Evolutionary conservation across 2,113 vertebrate genomes (phyloP), one percentile per base, ranked within the genome.

Genomic region (Penelope pileata): DNA sequence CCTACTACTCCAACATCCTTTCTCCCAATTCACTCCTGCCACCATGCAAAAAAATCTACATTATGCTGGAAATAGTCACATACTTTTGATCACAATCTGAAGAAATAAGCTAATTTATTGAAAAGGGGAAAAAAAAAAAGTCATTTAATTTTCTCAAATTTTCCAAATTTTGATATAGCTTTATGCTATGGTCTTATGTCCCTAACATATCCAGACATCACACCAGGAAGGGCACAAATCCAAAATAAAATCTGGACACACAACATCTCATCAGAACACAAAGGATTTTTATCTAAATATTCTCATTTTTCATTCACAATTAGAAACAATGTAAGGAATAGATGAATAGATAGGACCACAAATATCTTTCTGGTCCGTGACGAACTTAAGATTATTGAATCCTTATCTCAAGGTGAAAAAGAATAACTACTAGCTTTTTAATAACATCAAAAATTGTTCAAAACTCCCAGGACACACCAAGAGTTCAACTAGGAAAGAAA

Each of bases 241-340:
- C 73, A 70, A 85, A 93, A 36, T 13, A 74, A 89, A 90, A 21
- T 80, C 27, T 72, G 74, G 68, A 93, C 80, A 74, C 6, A 32
- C 9, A 78, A 47, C 5, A 85, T 69, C 42, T 77, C 21, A 66
- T 62, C 26, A 62, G 58, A 88, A 88, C 6, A 73, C 23, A 80
- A 91, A 69, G 13, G 4, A 50, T 32, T 17, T 88, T 86, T 76
- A 66, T 92, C 62, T 54, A 63, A 83, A 62, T 48, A 63, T 23
- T 40, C 9, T 66, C 9, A 53, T 88, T 91, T 91, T 88, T 80
- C 24, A 81, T 1, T 3, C 29, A 56, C 6, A 43, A 19, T 63
- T 67, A 50, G 63, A 78, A 86, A 26, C 9, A 68, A 22, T 2
- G 0, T 34, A 75, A 38, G 32, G 17, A 69, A 74, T 23, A 2